A percentile compares a stretch with the other conserved stretches of the same genome.
Evolutionary conservation across 2,797 vertebrate species (phyloP).

Genomic region (Columba guinea): DNA sequence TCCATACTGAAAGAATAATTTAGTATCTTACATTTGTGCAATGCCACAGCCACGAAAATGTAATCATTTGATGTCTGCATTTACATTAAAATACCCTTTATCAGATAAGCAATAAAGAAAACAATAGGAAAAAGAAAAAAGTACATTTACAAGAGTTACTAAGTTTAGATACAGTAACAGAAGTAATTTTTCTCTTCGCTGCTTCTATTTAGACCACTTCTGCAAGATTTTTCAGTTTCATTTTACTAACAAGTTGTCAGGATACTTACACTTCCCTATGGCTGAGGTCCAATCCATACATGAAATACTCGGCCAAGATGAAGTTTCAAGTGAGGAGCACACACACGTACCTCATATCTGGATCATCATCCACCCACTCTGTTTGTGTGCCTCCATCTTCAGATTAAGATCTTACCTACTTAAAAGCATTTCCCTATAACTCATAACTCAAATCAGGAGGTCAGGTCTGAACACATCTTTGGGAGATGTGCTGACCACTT

Average conservation of each 20-base stretch:
- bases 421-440: background rate
- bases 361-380: background rate
- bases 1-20: background rate
- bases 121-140: background rate
- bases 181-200: background rate
- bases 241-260: background rate
- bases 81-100: background rate
- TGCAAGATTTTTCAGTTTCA: background rate
- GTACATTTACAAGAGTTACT: background rate
- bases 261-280: background rate
- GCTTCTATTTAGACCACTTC: background rate
- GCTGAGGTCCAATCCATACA: background rate
- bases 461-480: background rate
- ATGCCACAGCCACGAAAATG: background rate
- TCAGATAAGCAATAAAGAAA: background rate
- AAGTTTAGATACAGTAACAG: background rate
- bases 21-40: background rate
- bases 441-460: background rate
- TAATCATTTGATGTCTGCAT: background rate
- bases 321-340: background rate
- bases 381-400: background rate
- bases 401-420: background rate
- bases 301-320: background rate
- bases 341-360: background rate
- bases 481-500: background rate